Conservation (phyloP, 2,797 vertebrate species). For the Philypnodon macrostomus region DNA sequence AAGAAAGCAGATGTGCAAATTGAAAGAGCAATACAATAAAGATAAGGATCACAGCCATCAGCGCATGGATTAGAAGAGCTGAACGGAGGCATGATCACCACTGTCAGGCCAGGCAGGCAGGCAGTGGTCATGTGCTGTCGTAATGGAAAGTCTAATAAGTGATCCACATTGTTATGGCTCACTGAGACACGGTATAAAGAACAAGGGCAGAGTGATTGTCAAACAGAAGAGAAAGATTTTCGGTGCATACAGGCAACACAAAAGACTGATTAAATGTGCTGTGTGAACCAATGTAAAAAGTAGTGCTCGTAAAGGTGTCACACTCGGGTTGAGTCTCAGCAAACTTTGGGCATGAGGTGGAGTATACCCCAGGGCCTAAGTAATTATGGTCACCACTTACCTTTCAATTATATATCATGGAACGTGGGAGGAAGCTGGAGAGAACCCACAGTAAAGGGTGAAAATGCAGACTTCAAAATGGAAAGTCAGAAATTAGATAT, state of each 20-base stretch:
- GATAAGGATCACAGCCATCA: conserved; percentile 43
- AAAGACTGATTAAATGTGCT: background rate
- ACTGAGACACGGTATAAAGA: conserved; percentile 19
- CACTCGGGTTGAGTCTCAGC: too few species aligned
- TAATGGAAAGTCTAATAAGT: conserved; percentile 47
- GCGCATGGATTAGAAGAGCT: conserved; percentile 43
- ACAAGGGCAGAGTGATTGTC: conserved; percentile 4
- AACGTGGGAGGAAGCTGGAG: too few species aligned
- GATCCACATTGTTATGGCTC: conserved; percentile 20
- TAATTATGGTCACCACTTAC: too few species aligned
- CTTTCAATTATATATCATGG: too few species aligned
- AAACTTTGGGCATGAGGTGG: too few species aligned
- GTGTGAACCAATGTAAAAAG: too few species aligned
- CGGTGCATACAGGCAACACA: background rate
- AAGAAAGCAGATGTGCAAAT: conserved; percentile 20
- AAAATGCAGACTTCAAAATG: too few species aligned
- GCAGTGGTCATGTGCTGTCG: conserved; percentile 27
- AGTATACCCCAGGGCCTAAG: too few species aligned
- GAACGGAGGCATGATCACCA: conserved; percentile 22
- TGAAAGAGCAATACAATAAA: conserved; percentile 40
- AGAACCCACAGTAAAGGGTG: too few species aligned
- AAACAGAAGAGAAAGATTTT: background rate
- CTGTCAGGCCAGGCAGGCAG: conserved; percentile 16
- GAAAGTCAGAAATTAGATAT: too few species aligned
- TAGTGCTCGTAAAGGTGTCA: too few species aligned